phyloP scores from a whole-genome alignment of 1,140 invertebrate genomes.

The Drosophila azteca region DNA sequence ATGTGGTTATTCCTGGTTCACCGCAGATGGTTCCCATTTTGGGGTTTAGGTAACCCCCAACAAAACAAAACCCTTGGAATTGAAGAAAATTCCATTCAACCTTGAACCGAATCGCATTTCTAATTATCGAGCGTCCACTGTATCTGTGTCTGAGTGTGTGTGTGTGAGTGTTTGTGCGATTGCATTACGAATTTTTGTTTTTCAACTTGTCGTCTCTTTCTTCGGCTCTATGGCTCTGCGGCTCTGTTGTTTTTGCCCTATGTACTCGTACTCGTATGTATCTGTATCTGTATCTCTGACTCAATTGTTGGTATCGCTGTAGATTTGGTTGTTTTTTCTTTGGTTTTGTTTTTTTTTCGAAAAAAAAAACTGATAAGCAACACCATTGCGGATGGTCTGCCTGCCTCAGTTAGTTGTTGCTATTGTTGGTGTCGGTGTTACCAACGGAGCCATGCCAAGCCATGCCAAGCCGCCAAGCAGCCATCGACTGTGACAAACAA shows the following conservation, averaged over 20 bases:
- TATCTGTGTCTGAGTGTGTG: too few relatives aligned
- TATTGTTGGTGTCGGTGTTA: conserved; percentile 47
- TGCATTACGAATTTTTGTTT: conserved; percentile 63
- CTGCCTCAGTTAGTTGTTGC: conserved; percentile 3
- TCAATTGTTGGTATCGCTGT: conserved; percentile 54
- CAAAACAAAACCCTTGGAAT: too few relatives aligned
- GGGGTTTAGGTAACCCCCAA: too few relatives aligned
- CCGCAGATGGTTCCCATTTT: too few relatives aligned
- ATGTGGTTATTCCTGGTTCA: too few relatives aligned
- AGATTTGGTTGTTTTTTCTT: conserved; percentile 49
- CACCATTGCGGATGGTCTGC: too few relatives aligned
- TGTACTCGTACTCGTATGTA: background rate
- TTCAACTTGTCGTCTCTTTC: conserved; percentile 66
- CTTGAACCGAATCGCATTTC: too few relatives aligned
- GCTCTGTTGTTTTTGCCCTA: conserved; percentile 5
- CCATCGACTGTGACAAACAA: conserved; percentile 74
- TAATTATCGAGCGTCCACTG: too few relatives aligned
- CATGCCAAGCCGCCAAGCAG: conserved; percentile 30
- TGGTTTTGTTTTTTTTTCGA: conserved; percentile 32
- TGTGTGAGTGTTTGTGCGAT: background rate
- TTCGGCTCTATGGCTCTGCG: background rate
- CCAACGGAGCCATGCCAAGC: conserved; percentile 51
- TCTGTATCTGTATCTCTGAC: conserved; percentile 38
- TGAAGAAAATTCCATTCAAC: too few relatives aligned
- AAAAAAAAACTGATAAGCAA: conserved; percentile 58